Percentiles rank a stretch among this genome's conserved stretches.
Evolutionary conservation across 2,113 vertebrate genomes (phyloP).

Genomic region (Podilymbus podiceps): DNA sequence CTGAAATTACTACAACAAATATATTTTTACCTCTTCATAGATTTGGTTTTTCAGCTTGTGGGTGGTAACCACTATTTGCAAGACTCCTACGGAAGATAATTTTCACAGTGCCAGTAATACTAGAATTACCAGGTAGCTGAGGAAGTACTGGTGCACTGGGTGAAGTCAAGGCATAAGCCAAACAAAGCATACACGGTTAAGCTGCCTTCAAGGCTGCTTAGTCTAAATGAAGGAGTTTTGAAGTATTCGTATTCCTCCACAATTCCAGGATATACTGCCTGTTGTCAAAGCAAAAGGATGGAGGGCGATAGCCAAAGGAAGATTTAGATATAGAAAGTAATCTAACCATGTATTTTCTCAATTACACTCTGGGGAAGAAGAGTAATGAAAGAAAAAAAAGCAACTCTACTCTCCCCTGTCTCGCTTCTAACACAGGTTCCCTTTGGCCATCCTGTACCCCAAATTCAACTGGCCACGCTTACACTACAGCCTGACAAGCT

Average conservation of each 20-base stretch:
- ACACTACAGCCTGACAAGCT: not conserved
- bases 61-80: not conserved
- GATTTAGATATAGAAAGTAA: not conserved
- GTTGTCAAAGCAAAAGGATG: not conserved
- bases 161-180: not conserved
- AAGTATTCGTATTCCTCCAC: not conserved
- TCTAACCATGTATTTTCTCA: not conserved
- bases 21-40: not conserved
- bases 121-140: not conserved
- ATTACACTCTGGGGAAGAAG: not conserved
- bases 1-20: constrained; percentile 13
- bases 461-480: not conserved
- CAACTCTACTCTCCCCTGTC: not conserved
- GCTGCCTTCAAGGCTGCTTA: not conserved
- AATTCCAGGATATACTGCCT: not conserved
- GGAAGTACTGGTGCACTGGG: not conserved
- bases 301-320: not conserved
- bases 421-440: not conserved
- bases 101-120: not conserved
- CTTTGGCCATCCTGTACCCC: not conserved
- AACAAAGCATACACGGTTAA: not conserved
- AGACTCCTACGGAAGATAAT: not conserved
- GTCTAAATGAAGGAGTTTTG: not conserved
- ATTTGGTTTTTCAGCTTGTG: constrained; percentile 22
- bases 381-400: not conserved